Conservation (phyloP, 2,113 vertebrate genomes). For the Naja naja region DNA sequence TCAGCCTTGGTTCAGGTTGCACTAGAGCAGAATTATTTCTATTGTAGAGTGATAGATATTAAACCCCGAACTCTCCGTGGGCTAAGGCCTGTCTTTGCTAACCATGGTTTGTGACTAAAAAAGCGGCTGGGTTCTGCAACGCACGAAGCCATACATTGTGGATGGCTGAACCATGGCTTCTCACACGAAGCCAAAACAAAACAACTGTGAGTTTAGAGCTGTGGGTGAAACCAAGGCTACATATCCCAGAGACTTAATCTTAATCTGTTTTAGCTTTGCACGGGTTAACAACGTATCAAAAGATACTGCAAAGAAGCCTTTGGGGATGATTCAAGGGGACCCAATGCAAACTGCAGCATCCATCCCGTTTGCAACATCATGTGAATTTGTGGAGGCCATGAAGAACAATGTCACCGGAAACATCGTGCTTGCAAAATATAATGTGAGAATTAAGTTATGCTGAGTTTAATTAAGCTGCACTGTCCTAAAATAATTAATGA, state of each 20-base stretch:
- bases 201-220: neutral
- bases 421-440: constrained; percentile 59
- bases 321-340: neutral
- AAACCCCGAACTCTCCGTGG: neutral
- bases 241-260: neutral
- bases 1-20: neutral
- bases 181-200: neutral
- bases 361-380: constrained; percentile 24
- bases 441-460: constrained; percentile 68
- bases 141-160: neutral
- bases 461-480: constrained; percentile 50
- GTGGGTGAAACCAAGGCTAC: neutral
- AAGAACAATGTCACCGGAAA: constrained; percentile 21
- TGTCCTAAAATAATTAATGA: constrained; percentile 29
- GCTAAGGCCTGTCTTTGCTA: neutral
- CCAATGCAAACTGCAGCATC: constrained; percentile 26
- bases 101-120: neutral
- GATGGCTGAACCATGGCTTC: neutral
- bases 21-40: neutral
- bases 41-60: neutral
- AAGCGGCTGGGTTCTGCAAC: neutral
- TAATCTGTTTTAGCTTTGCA: neutral
- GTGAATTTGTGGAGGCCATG: constrained; percentile 46
- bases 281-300: neutral
- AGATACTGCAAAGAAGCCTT: constrained; percentile 26